These are phyloP conservation scores for Dryococelus australis DNA, from an alignment of 2,888 invertebrate genomes.

Conservation along the genomic window DNA sequence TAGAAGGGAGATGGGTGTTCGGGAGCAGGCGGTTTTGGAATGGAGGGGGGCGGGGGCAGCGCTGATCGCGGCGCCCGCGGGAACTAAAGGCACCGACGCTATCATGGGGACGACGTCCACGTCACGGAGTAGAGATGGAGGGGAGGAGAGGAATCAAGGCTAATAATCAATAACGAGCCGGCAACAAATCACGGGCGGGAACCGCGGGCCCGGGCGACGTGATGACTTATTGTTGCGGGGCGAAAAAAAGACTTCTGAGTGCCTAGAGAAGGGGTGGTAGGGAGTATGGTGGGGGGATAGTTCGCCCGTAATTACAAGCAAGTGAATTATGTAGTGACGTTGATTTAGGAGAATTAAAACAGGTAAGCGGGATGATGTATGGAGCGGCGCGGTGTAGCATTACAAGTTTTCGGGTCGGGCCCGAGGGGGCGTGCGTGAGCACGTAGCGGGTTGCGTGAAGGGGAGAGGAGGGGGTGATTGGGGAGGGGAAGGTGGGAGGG, in stretches of 20 bases:
- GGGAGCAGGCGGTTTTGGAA: no score
- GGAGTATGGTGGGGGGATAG: not conserved
- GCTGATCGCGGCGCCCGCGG: no score
- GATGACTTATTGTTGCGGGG: not conserved
- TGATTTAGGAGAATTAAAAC: constrained; percentile 29
- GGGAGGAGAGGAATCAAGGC: constrained; percentile 8
- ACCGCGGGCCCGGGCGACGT: not conserved
- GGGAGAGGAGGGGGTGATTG: not conserved
- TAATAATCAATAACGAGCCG: constrained; percentile 25
- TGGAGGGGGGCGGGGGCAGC: no score
- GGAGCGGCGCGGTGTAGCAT: constrained; percentile 25
- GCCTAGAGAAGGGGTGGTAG: not conserved
- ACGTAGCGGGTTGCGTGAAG: no score
- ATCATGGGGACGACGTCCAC: not conserved
- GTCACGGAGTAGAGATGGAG: not conserved
- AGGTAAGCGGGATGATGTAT: constrained; percentile 24
- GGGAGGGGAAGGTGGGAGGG: not conserved
- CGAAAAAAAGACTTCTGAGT: not conserved
- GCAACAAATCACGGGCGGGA: not conserved
- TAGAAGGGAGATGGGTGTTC: no score
- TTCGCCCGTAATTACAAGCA: constrained; percentile 27
- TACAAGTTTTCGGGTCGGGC: constrained; percentile 16
- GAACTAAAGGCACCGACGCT: not conserved
- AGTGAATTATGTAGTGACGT: constrained; percentile 31
- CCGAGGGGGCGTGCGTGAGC: not conserved